Percentiles rank a stretch among this genome's conserved stretches.
Conservation (phyloP, 1,140 invertebrate species). For the Drusus annulatus region DNA sequence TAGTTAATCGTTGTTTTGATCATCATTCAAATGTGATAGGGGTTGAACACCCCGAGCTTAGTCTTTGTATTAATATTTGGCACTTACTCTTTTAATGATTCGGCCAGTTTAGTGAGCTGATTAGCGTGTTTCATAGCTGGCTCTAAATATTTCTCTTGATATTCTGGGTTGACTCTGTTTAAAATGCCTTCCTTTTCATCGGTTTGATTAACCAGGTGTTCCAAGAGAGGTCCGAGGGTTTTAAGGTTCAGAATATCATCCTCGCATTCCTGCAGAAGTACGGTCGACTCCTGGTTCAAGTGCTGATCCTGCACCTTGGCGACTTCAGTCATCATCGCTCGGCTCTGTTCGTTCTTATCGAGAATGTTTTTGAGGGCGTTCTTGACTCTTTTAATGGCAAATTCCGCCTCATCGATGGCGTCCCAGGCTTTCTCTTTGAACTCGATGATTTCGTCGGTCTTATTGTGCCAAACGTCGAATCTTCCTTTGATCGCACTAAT, state of each 20-base stretch:
- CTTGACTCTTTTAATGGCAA: slow-evolving; percentile 55
- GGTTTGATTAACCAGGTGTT: slow-evolving; percentile 66
- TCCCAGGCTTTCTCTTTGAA: slow-evolving; percentile 66
- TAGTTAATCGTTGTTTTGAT: too few relatives aligned
- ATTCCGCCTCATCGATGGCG: slow-evolving; percentile 66
- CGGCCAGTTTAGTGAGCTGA: slow-evolving; percentile 75
- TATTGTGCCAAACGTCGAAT: slow-evolving; percentile 67
- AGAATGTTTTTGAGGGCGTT: slow-evolving; percentile 57
- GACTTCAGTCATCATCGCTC: slow-evolving; percentile 31
- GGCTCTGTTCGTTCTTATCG: slow-evolving; percentile 37
- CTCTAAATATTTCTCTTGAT: slow-evolving; percentile 77
- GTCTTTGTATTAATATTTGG: too few relatives aligned
- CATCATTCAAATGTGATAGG: too few relatives aligned
- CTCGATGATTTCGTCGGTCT: slow-evolving; percentile 63
- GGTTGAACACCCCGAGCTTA: too few relatives aligned
- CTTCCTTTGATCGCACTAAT: slow-evolving; percentile 62
- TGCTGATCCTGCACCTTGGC: slow-evolving; percentile 29
- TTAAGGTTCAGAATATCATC: slow-evolving; percentile 63
- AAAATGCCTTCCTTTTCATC: slow-evolving; percentile 75
- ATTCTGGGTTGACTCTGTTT: slow-evolving; percentile 78
- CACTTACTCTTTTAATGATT: slow-evolving; percentile 70
- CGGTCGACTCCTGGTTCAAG: slow-evolving; percentile 45
- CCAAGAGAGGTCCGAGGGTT: slow-evolving; percentile 61
- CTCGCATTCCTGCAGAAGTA: slow-evolving; percentile 57
- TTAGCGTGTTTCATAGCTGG: slow-evolving; percentile 79